These are phyloP conservation scores for Urocitellus parryii DNA, from an alignment of 2,113 vertebrate species.

Conservation along the genomic window DNA sequence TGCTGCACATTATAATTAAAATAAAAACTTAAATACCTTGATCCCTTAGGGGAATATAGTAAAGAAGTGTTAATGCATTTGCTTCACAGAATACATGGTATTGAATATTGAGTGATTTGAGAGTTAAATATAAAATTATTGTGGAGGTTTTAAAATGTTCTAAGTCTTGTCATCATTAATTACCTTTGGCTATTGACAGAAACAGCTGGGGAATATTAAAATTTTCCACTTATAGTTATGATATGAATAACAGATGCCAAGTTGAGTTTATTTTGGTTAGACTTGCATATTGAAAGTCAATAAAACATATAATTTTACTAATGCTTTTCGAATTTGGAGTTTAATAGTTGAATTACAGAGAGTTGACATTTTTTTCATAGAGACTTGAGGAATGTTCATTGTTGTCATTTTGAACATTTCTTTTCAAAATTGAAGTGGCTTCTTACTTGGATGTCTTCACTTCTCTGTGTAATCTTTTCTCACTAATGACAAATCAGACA, in stretches of 20 bases:
- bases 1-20: conserved; percentile 77
- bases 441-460: background rate
- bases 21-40: conserved; percentile 75
- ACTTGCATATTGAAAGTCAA: conserved; percentile 64
- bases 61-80: conserved; percentile 59
- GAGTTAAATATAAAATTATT: conserved; percentile 64
- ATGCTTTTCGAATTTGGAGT: conserved; percentile 58
- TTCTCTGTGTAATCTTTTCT: conserved; percentile 39
- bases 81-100: conserved; percentile 53
- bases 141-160: conserved; percentile 20
- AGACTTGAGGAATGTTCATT: conserved; percentile 65
- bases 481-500: background rate
- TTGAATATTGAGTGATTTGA: conserved; percentile 72
- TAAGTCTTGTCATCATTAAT: conserved; percentile 72
- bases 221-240: conserved; percentile 71
- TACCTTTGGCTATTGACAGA: conserved; percentile 72
- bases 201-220: conserved; percentile 73
- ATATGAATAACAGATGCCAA: conserved; percentile 74
- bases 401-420: conserved; percentile 52
- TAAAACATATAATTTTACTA: conserved; percentile 70
- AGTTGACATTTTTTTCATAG: conserved; percentile 61
- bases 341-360: conserved; percentile 73
- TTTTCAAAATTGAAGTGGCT: background rate
- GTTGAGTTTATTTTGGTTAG: conserved; percentile 45
- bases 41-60: conserved; percentile 53